Percentiles rank a stretch among this genome's conserved stretches.
Conservation (phyloP, 2,888 invertebrate species). For the Eristalinus aeneus region DNA sequence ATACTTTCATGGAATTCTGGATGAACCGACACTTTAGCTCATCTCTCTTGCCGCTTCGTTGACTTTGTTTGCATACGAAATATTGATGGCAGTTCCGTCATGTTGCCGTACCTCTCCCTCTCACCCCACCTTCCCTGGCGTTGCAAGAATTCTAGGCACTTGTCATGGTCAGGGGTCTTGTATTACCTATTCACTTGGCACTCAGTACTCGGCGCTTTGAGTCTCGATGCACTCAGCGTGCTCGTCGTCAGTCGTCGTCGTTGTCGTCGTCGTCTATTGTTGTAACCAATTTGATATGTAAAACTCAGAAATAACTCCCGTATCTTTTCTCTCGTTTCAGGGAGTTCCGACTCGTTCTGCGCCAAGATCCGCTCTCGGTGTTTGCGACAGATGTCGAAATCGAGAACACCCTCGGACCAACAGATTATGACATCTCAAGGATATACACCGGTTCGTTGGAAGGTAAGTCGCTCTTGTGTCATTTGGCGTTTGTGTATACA, state of each 20-base stretch:
- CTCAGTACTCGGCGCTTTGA: background rate
- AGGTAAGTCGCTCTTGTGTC: constrained; percentile 82
- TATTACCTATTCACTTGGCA: no score
- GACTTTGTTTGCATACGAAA: constrained; percentile 8
- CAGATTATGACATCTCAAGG: constrained; percentile 87
- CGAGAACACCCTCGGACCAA: constrained; percentile 86
- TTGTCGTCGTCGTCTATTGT: constrained; percentile 22
- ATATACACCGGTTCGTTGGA: constrained; percentile 90
- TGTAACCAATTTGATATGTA: constrained; percentile 30
- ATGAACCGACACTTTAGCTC: constrained; percentile 38
- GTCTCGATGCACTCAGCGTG: background rate
- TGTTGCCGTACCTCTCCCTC: background rate
- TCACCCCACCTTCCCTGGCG: background rate
- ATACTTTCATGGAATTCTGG: constrained; percentile 36
- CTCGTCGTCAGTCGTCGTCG: background rate
- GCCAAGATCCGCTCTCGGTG: constrained; percentile 87
- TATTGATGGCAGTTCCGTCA: constrained; percentile 2
- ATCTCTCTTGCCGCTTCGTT: constrained; percentile 9
- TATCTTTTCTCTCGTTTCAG: constrained; percentile 81
- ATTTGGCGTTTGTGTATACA: background rate
- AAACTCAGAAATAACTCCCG: constrained; percentile 45
- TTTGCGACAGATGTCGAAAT: constrained; percentile 89
- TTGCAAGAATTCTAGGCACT: background rate
- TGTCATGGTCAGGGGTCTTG: constrained; percentile 27
- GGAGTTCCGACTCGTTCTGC: constrained; percentile 88